phyloP scores from a whole-genome alignment of 2,888 invertebrate species.

The Diachrysia chrysitis region DNA sequence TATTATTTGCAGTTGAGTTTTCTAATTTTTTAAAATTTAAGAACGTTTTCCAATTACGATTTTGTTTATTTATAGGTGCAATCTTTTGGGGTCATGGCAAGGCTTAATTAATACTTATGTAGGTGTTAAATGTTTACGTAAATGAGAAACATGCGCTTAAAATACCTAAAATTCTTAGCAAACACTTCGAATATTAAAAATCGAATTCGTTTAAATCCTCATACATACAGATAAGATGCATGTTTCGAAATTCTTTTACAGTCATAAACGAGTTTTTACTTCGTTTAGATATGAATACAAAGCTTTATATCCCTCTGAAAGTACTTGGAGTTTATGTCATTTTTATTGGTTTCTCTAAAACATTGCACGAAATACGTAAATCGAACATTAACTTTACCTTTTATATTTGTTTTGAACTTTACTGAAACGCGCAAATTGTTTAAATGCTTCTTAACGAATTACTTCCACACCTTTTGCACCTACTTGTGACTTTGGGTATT shows the following conservation, averaged over 20 bases:
- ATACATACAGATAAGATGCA: not conserved
- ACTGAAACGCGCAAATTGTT: constrained; percentile 5
- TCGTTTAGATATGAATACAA: constrained; percentile 5
- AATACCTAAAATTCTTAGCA: not conserved
- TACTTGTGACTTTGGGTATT: not conserved
- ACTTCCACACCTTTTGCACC: constrained; percentile 1
- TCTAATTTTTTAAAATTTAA: too few species aligned
- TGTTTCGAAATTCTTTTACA: not conserved
- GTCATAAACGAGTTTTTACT: constrained; percentile 3
- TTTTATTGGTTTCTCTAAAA: constrained; percentile 36
- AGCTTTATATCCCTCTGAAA: constrained; percentile 26
- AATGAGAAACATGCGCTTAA: not conserved
- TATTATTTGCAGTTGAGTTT: too few species aligned
- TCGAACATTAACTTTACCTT: constrained; percentile 1
- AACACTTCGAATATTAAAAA: not conserved
- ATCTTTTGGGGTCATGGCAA: not conserved
- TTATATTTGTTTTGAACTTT: constrained; percentile 7
- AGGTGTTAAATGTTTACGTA: not conserved
- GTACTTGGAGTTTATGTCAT: constrained; percentile 21
- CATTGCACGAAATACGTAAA: constrained; percentile 31
- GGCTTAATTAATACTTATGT: not conserved
- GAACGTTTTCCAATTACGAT: too few species aligned
- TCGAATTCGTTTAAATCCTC: not conserved
- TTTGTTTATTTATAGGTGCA: not conserved
- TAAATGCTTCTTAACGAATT: not conserved